These are phyloP conservation scores for Ischnus inquisitorius DNA, from an alignment of 2,888 invertebrate genomes.

Conservation along the genomic window DNA sequence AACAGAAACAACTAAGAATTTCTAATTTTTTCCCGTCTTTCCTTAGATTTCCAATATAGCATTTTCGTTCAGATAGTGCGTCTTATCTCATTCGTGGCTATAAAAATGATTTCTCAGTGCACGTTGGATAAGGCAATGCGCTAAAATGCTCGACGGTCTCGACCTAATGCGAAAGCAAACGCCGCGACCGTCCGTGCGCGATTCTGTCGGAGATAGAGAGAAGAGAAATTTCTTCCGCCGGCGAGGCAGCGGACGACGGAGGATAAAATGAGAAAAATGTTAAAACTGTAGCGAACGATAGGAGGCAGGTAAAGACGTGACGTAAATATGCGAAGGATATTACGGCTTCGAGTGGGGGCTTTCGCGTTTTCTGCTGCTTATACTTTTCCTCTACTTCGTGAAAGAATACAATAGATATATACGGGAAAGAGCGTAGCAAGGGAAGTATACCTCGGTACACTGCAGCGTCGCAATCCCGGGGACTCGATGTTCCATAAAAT, in stretches of 20 bases:
- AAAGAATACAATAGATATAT: conserved; percentile 1
- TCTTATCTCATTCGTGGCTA: conserved; percentile 19
- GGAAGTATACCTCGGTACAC: conserved; percentile 14
- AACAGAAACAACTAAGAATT: not conserved
- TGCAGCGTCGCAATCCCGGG: conserved; percentile 47
- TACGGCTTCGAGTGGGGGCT: conserved; percentile 45
- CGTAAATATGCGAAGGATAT: conserved; percentile 51
- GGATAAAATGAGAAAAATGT: conserved; percentile 23
- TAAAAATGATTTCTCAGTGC: conserved; percentile 38
- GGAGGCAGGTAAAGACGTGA: conserved; percentile 16
- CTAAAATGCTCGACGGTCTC: not conserved
- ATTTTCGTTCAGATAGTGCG: not conserved
- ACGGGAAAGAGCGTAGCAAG: not conserved
- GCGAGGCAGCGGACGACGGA: not conserved
- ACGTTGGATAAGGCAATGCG: not conserved
- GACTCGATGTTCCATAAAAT: conserved; percentile 62
- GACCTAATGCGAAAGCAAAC: conserved; percentile 17
- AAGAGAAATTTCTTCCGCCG: conserved; percentile 1
- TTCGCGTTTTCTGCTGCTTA: conserved; percentile 15
- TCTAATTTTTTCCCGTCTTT: not conserved
- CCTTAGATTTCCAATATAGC: no score
- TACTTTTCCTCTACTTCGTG: conserved; percentile 19
- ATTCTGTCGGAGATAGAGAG: not conserved
- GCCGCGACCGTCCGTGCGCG: conserved; percentile 15
- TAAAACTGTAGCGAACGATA: conserved; percentile 24